Base-by-base conservation (phyloP, 2,888 invertebrate genomes). In the Chymomyza procnemis region DNA sequence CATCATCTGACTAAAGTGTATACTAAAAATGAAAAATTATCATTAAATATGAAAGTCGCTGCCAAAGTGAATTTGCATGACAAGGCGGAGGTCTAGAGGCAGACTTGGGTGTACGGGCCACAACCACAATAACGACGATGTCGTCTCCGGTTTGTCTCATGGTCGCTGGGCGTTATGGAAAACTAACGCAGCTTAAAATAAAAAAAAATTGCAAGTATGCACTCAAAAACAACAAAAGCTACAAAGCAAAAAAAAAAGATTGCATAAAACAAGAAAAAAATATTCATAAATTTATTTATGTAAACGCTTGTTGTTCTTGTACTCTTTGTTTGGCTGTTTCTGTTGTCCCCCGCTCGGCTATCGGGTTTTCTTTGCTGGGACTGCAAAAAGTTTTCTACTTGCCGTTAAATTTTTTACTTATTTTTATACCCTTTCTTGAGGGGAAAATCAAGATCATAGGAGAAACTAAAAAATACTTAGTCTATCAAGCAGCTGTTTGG, bases 101-200 rank as follows among this genome's bases (percentile, higher is more conserved):
- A 5, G 14, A 60, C 12, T 12, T 21, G 12, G 21, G 22, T n/a
- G n/a, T 58, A 61, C 58, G 41, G 41, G 67, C n/a, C n/a, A n/a
- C 48, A 14, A 21, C 54, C 21, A 22, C 54, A 14, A 18, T 54
- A 19, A 55, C 58, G 41, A 16, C 22, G 41, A 22, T 18, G 64
- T 47, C 61, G 89, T 82, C 89, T 88, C 87, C 88, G 66, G 64
- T 61, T 66, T 79, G 89, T 88, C 88, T 88, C 84, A 80, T 74
- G 84, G 82, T 71, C 78, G 66, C 8, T 47, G 22, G 22, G 16
- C 18, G 30, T 9, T 21, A 41, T 8, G 14, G 56, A 26, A n/a
- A 57, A 60, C 22, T 65, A 57, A 71, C 68, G 66, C 74, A 69
- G 81, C 77, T 77, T 63, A 69, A 75, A 71, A 62, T 16, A 56